Conservation (phyloP, 2,888 invertebrate genomes). For the Drosophila fungiperda region DNA sequence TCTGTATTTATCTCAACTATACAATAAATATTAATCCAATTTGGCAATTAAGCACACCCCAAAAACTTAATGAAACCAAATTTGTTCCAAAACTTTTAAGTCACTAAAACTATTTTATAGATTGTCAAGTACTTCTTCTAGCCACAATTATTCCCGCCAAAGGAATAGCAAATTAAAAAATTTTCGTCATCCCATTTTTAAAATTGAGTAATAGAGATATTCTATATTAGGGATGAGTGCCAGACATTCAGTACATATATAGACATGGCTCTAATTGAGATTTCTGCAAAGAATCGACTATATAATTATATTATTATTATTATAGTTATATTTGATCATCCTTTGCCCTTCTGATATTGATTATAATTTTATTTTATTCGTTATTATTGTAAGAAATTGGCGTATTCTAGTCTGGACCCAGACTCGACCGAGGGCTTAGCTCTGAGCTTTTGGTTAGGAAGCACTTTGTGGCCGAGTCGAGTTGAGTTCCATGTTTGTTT, state of each 20-base stretch:
- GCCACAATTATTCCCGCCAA: background rate
- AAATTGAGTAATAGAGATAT: background rate
- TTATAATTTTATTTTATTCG: conserved; percentile 4
- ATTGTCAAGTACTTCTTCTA: background rate
- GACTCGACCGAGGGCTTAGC: background rate
- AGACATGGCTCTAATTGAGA: conserved; percentile 3
- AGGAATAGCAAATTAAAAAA: background rate
- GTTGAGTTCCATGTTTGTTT: conserved; percentile 64
- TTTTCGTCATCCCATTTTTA: background rate
- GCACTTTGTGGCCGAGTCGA: conserved; percentile 21
- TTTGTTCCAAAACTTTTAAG: background rate
- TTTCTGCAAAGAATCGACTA: conserved; percentile 1
- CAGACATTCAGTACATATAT: background rate
- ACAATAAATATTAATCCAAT: background rate
- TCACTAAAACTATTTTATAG: background rate
- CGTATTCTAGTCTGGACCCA: conserved; percentile 1
- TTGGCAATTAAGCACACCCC: background rate
- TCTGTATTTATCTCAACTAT: background rate
- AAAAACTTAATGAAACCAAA: background rate
- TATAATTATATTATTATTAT: too few species aligned
- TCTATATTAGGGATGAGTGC: background rate
- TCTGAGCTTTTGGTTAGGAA: conserved; percentile 19
- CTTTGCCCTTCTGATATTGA: background rate
- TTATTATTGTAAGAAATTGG: conserved; percentile 47
- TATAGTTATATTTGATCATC: conserved; percentile 13